Base-by-base conservation (phyloP, 2,888 invertebrate genomes). In the Synergus umbraculus region DNA sequence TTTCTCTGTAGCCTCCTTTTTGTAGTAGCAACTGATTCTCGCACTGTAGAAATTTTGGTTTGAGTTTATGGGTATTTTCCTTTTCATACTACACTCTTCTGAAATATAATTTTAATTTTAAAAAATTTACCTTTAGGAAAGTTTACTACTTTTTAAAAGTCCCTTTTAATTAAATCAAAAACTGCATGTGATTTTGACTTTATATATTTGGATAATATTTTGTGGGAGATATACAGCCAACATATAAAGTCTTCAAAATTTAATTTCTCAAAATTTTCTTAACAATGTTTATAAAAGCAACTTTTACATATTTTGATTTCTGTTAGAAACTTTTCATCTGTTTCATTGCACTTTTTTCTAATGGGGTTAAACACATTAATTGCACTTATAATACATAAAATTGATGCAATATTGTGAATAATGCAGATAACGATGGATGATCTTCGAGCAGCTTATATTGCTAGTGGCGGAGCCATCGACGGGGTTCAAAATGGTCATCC, bases 391-490 rank as follows among this genome's bases (percentile, higher is more conserved):
- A 9, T 4, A 43, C 10, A 43, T 15, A 54, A 73, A 54, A 37
- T 9, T 73, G 2, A 49, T 49, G 49, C 1, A 29, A 22, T 46
- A 49, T 73, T 58, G 83, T 83, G 77, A 91, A 92, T 84, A 85
- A 89, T 87, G 0, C 91, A 97, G 97, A 96, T 97, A 86, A 95
- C 96, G n/a, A 95, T 97, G 95, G 96, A 96, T 83, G 96, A 97
- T 86, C 90, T 96, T 80, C 93, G 95, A n/a, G 93, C 94, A 86
- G 96, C 96, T 67, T 95, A 96, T 89, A 92, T 92, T 64, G 86
- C 89, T 13, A 91, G 91, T 18, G 92, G 92, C 66, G 91, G 92
- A 76, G 87, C 91, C 1, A 9, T 87, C 88, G 0, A 73, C n/a
- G 37, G n/a, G 22, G 88, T 91, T n/a, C 87, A 89, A 41, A 89